Evolutionary conservation across 2,113 vertebrate genomes (phyloP), one percentile per base, ranked within the genome.

Genomic region (Brienomyrus longianalis): DNA sequence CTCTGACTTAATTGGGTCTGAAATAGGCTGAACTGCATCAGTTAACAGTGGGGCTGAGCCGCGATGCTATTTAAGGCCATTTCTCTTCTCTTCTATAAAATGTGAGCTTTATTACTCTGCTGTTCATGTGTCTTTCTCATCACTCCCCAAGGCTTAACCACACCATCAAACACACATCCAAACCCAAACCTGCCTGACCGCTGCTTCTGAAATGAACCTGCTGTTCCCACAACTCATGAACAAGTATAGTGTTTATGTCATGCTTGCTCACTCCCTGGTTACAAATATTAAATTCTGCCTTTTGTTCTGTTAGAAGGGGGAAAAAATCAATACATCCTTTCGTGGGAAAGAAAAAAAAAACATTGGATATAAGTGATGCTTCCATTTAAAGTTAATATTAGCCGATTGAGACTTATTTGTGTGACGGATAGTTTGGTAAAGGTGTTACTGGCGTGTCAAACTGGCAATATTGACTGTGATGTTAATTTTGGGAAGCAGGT

Each of bases 221-320:
- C 70, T 90, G 89, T 9, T 83, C 88, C 91, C 89, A 92, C 51
- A 15, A 39, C 88, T 54, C 66, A 80, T 27, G 31, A 90, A 77
- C 88, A 92, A 80, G 35, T 91, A 91, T 91, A 83, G 74, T 90
- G 92, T 92, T 88, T 89, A 89, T 88, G 92, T 90, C 91, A 92
- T 10, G 89, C 93, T 92, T 90, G 0, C 90, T 93, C 93, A 91
- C 54, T 90, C 86, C 85, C 90, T 93, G 93, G 92, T 94, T 94
- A 91, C 90, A 70, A 87, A 77, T 89, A 91, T 92, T 89, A 39
- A 77, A 88, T 91, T 89, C n/a, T 48, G 83, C 89, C 90, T 66
- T 43, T 70, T 84, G 91, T 62, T 92, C 52, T 88, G 15, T n/a
- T 66, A 89, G 89, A 19, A 90, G 62, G 51, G 23, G 45, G 89